phyloP scores from a whole-genome alignment of 2,888 invertebrate genomes.

The Cephalotes varians region DNA sequence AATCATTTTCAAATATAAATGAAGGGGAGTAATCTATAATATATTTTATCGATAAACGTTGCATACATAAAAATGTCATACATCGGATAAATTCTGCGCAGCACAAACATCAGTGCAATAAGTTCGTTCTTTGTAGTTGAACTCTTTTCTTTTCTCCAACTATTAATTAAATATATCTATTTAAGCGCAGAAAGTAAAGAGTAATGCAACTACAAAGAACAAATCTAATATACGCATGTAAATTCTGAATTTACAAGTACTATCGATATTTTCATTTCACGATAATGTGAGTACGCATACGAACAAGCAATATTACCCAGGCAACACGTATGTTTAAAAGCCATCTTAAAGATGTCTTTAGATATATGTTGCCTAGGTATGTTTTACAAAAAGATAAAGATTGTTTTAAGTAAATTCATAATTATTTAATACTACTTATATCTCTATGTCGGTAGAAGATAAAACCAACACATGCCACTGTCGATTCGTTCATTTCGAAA shows the following conservation, averaged over 20 bases:
- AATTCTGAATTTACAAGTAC: not conserved
- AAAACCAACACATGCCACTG: not conserved
- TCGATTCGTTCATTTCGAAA: not conserved
- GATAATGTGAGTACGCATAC: not conserved
- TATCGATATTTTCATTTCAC: not conserved
- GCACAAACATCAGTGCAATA: not conserved
- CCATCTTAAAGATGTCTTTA: too few relatives aligned
- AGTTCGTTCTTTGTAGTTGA: not conserved
- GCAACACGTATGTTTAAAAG: too few relatives aligned
- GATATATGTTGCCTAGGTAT: too few relatives aligned
- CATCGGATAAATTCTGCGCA: not conserved
- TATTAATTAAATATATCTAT: not conserved
- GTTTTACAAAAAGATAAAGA: not conserved
- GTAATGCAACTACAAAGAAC: not conserved
- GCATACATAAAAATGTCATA: not conserved
- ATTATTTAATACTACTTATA: not conserved
- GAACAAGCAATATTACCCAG: not conserved
- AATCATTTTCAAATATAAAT: not conserved
- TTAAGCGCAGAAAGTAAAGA: not conserved
- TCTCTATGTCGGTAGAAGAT: not conserved
- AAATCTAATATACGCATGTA: not conserved
- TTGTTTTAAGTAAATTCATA: constrained; percentile 7
- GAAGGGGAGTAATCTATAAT: too few relatives aligned
- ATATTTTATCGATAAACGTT: not conserved
- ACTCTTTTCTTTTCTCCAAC: not conserved